Conservation (phyloP, 2,113 vertebrate genomes). For the Hippocampus guttulatus region DNA sequence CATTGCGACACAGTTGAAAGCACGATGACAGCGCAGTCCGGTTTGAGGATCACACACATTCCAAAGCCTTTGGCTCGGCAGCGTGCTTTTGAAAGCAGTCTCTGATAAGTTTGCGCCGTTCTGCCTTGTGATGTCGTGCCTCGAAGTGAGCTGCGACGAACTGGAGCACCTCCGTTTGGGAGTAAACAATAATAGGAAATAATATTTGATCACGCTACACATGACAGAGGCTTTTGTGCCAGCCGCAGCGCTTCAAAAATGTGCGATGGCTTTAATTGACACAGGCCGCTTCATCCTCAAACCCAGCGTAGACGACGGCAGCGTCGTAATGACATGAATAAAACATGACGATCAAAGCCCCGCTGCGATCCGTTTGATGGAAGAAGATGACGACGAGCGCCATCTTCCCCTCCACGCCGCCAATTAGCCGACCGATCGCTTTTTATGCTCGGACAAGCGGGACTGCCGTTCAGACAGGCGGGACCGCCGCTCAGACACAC, state of each 20-base stretch:
- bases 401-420: slow-evolving; percentile 29
- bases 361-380: slow-evolving; percentile 61
- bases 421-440: slow-evolving; percentile 55
- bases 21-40: slow-evolving; percentile 54
- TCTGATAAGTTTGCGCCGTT: slow-evolving; percentile 61
- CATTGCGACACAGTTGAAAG: slow-evolving; percentile 43
- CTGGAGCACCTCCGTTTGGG: slow-evolving; percentile 50
- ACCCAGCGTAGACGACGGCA: slow-evolving; percentile 61
- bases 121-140: slow-evolving; percentile 44
- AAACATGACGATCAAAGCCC: slow-evolving; percentile 56
- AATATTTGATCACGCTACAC: slow-evolving; percentile 69
- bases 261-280: slow-evolving; percentile 67
- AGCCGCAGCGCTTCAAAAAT: slow-evolving; percentile 58
- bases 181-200: slow-evolving; percentile 70
- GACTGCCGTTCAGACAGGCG: slow-evolving; percentile 18
- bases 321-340: slow-evolving; percentile 67
- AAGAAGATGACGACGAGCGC: slow-evolving; percentile 38
- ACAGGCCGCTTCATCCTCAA: slow-evolving; percentile 61
- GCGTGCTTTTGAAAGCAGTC: slow-evolving; percentile 68
- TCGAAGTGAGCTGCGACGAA: slow-evolving; percentile 66
- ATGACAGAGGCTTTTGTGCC: slow-evolving; percentile 60
- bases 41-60: slow-evolving; percentile 64
- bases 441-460: slow-evolving; percentile 21
- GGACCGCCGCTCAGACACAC: slow-evolving; percentile 23
- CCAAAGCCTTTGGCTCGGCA: slow-evolving; percentile 64